Conservation (phyloP, 2,888 invertebrate genomes). For the Stenoptilia bipunctidactyla region DNA sequence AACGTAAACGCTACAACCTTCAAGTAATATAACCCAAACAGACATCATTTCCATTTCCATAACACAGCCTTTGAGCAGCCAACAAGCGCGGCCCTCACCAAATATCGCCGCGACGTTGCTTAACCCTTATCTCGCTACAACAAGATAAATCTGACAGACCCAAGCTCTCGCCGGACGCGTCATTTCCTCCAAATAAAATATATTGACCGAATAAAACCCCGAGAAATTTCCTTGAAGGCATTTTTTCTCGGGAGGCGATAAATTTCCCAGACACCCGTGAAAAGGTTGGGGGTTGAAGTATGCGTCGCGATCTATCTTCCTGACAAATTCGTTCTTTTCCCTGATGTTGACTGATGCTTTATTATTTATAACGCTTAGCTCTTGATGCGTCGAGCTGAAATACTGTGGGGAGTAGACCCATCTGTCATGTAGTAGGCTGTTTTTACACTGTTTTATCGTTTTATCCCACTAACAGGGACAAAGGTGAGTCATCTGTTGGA, state of each 20-base stretch:
- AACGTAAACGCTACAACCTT: no score
- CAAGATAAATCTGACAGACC: constrained; percentile 35
- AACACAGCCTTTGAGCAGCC: no score
- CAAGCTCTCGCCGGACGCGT: constrained; percentile 23
- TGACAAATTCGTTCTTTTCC: constrained; percentile 32
- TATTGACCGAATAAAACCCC: constrained; percentile 45
- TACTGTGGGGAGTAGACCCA: background rate
- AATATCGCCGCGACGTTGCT: background rate
- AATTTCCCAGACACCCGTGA: constrained; percentile 32
- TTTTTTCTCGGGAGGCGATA: constrained; percentile 41
- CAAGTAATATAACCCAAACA: no score
- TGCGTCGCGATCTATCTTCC: constrained; percentile 34
- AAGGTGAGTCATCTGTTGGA: no score
- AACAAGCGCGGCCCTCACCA: no score
- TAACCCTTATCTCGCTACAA: constrained; percentile 5
- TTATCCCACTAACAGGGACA: no score
- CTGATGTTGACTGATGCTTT: constrained; percentile 7
- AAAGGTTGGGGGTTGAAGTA: constrained; percentile 28
- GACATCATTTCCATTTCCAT: no score
- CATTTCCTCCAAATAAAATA: constrained; percentile 51
- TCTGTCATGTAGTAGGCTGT: background rate
- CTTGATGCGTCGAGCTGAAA: background rate
- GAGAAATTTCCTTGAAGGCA: constrained; percentile 41
- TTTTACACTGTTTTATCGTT: no score
- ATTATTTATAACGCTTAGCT: constrained; percentile 1